These are phyloP conservation scores for Botia kubotai DNA, from an alignment of 2,797 vertebrate genomes.

Conservation along the genomic window DNA sequence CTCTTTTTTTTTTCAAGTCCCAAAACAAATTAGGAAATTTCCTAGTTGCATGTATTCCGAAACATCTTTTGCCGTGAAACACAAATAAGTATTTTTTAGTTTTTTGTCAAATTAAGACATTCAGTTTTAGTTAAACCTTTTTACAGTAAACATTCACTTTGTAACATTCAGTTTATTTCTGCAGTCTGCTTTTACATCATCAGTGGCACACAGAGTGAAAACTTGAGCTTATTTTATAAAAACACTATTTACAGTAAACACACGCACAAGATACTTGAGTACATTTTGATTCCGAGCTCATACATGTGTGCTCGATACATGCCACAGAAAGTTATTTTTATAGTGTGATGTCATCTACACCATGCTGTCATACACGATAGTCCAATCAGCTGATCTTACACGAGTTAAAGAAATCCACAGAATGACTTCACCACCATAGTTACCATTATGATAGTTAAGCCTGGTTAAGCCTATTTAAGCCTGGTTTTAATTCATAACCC, in stretches of 20 bases:
- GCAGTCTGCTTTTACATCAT: too few species aligned
- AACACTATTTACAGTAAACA: not conserved
- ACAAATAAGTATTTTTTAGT: not conserved
- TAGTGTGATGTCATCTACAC: not conserved
- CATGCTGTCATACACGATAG: not conserved
- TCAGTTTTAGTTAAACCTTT: too few species aligned
- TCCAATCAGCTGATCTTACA: not conserved
- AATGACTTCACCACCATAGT: not conserved
- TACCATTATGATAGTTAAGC: not conserved
- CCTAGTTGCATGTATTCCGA: not conserved
- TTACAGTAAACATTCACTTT: too few species aligned
- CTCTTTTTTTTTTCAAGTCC: too few species aligned
- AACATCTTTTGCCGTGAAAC: not conserved
- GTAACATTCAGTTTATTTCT: too few species aligned
- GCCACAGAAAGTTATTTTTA: not conserved
- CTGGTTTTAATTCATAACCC: not conserved
- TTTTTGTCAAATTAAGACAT: too few species aligned
- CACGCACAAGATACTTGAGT: not conserved
- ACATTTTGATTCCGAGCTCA: not conserved
- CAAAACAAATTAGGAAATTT: not conserved
- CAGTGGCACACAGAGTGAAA: too few species aligned
- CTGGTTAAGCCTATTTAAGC: not conserved
- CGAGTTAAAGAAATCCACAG: not conserved
- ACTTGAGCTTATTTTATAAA: not conserved
- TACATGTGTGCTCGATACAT: not conserved